phyloP scores from a whole-genome alignment of 1,140 invertebrate genomes.

The Sycophaga agraensis region DNA sequence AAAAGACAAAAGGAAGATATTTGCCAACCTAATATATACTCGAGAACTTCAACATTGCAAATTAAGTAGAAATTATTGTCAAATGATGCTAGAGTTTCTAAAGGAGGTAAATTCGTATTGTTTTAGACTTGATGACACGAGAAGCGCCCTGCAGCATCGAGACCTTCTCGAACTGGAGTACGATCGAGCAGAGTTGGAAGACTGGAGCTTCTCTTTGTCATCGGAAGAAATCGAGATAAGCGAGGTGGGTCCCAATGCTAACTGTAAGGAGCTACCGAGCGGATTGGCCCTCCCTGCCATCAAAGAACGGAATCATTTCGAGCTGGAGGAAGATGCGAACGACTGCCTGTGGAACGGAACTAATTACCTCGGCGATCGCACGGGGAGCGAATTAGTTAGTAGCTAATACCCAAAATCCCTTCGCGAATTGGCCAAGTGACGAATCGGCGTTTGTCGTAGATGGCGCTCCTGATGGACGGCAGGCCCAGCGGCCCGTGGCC shows the following conservation, averaged over 20 bases:
- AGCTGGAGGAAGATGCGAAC: conserved; percentile 72
- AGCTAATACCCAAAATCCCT: no score
- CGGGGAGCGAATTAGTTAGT: conserved; percentile 57
- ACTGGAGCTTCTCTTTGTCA: conserved; percentile 75
- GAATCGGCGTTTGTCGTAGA: no score
- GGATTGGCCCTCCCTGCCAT: conserved; percentile 69
- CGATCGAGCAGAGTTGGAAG: conserved; percentile 73
- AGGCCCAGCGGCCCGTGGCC: conserved; percentile 47
- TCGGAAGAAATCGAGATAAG: conserved; percentile 65
- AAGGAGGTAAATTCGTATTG: no score
- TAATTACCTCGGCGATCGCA: conserved; percentile 61
- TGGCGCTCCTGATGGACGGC: conserved; percentile 48
- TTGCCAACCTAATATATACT: no score
- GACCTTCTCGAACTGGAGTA: conserved; percentile 72
- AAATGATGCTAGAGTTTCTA: no score
- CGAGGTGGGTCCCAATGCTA: conserved; percentile 31
- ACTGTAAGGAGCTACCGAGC: conserved; percentile 57
- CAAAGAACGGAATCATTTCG: conserved; percentile 70
- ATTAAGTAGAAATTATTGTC: no score
- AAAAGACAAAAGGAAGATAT: no score
- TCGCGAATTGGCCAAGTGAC: no score
- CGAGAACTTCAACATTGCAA: no score
- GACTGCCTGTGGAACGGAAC: conserved; percentile 74
- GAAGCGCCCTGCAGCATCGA: conserved; percentile 67
- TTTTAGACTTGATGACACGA: conserved; percentile 66